Conservation (phyloP, 2,113 vertebrate genomes). For the Scortum barcoo region DNA sequence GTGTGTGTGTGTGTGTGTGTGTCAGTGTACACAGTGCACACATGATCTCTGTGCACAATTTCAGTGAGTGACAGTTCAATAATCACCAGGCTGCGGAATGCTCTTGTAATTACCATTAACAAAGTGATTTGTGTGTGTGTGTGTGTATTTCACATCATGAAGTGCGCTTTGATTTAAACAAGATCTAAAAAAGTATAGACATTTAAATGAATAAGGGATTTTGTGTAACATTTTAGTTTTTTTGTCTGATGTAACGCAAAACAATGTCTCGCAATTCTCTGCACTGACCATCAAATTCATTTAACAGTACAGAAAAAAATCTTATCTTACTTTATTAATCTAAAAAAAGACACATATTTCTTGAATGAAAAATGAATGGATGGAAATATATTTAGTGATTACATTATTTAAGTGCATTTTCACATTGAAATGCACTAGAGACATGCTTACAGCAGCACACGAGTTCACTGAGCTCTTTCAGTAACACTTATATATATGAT, state of each 20-base stretch:
- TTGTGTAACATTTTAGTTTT: no score
- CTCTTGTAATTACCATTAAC: neutral
- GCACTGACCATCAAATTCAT: neutral
- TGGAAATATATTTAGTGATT: neutral
- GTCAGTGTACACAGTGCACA: neutral
- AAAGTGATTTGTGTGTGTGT: neutral
- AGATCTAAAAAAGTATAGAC: neutral
- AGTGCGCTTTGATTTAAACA: no score
- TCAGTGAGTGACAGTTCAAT: slow-evolving; percentile 9
- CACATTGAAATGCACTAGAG: neutral
- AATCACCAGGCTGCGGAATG: slow-evolving; percentile 4
- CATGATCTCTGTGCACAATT: neutral
- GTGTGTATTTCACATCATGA: no score
- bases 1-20: neutral
- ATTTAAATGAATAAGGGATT: neutral
- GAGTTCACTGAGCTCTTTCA: neutral
- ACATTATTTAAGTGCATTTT: neutral
- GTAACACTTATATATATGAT: no score
- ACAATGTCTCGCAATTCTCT: neutral
- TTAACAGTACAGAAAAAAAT: neutral
- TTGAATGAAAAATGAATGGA: neutral
- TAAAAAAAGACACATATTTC: no score
- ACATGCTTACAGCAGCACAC: neutral
- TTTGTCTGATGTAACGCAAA: neutral
- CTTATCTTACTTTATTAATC: neutral